These are phyloP conservation scores for Trogon surrucura DNA, from an alignment of 2,113 vertebrate genomes.

Conservation along the genomic window DNA sequence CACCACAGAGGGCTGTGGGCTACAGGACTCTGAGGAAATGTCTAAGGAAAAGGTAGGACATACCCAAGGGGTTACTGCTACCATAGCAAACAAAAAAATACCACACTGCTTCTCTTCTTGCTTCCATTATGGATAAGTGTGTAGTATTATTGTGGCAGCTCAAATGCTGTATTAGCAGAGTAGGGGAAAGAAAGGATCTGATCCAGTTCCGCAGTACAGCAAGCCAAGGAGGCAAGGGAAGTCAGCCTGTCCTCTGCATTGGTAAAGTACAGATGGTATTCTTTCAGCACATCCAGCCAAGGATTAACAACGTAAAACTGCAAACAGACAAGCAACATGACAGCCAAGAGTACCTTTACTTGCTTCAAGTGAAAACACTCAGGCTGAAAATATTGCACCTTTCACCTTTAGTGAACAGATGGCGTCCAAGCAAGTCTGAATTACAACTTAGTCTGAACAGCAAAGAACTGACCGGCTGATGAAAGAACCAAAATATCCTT, in stretches of 20 bases:
- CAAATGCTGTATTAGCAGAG: not conserved
- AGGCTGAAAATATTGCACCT: not conserved
- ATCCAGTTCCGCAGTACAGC: not conserved
- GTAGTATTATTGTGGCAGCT: not conserved
- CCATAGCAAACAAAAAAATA: slow-evolving; percentile 18
- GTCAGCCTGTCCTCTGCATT: not conserved
- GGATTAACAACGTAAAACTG: not conserved
- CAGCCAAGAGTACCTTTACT: not conserved
- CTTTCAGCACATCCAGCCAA: not conserved
- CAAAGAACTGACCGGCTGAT: not conserved
- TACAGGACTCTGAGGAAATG: slow-evolving; percentile 5
- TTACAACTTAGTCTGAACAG: not conserved
- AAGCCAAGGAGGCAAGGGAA: not conserved
- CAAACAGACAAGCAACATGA: not conserved
- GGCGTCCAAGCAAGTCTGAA: not conserved
- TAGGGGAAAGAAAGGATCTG: not conserved
- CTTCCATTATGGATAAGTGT: not conserved
- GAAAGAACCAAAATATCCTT: not conserved
- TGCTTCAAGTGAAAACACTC: not conserved
- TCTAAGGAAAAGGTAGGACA: not conserved
- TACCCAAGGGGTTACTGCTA: slow-evolving; percentile 17
- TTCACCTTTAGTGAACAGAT: not conserved
- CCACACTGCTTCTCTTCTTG: not conserved
- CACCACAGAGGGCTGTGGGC: not conserved
- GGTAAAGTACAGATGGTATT: not conserved